phyloP scores from a whole-genome alignment of 2,113 vertebrate genomes.

The Merops nubicus region DNA sequence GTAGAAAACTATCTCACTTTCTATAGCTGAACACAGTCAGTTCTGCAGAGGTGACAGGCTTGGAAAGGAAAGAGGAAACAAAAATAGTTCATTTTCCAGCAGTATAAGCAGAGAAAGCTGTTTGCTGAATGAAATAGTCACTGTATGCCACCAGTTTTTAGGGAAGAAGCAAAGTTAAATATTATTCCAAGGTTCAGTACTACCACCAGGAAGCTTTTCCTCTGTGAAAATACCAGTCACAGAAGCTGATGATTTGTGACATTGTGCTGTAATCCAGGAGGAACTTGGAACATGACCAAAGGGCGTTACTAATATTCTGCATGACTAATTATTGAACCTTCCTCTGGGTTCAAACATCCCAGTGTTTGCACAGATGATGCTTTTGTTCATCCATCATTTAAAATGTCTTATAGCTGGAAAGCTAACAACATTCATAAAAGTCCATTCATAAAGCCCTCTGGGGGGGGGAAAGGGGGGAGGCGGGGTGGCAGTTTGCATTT shows the following conservation, averaged over 20 bases:
- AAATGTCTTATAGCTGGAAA: conserved; percentile 52
- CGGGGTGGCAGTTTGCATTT: background rate
- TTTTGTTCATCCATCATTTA: conserved; percentile 63
- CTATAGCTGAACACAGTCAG: background rate
- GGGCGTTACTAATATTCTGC: conserved; percentile 43
- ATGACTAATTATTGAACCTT: conserved; percentile 61
- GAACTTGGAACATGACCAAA: conserved; percentile 56
- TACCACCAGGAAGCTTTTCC: background rate
- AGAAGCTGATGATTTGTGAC: conserved; percentile 52
- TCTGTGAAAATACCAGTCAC: background rate
- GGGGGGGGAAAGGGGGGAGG: background rate
- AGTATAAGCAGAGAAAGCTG: background rate
- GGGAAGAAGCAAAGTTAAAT: background rate
- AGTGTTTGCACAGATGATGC: conserved; percentile 62
- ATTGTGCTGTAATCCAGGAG: conserved; percentile 13
- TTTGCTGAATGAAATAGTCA: background rate
- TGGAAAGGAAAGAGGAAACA: background rate
- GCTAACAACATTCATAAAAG: conserved; percentile 47
- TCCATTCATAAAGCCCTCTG: conserved; percentile 15
- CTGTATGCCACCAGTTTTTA: background rate
- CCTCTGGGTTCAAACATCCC: conserved; percentile 52
- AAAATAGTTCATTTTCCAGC: background rate
- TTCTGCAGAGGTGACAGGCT: background rate
- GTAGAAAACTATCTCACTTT: background rate
- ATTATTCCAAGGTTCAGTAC: background rate